Evolutionary conservation across 2,888 invertebrate genomes (phyloP).

Genomic region (Cerceris ruficornis): DNA sequence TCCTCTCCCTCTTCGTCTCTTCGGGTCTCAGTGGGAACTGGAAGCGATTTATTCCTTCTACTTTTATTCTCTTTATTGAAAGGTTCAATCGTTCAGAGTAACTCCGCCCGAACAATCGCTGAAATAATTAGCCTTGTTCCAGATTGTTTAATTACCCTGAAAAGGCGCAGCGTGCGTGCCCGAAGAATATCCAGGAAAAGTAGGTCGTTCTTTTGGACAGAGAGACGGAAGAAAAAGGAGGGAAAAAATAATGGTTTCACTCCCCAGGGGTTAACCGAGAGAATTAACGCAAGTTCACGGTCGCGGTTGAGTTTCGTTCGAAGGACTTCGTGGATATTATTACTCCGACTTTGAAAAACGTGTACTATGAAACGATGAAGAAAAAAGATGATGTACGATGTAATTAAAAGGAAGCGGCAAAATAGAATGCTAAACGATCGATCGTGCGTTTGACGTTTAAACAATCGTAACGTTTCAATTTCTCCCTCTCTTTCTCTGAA

Average conservation of each 20-base stretch:
- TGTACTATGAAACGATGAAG: not conserved
- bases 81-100: not conserved
- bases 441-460: not conserved
- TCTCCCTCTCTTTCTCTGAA: too few relatives aligned
- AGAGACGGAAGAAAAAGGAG: not conserved
- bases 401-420: not conserved
- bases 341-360: not conserved
- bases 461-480: not conserved
- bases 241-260: not conserved
- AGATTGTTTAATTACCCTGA: slow-evolving; percentile 33
- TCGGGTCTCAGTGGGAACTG: not conserved
- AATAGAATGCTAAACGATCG: too few relatives aligned
- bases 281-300: not conserved
- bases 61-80: not conserved
- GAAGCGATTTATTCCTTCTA: slow-evolving; percentile 21
- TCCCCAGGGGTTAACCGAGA: not conserved
- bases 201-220: slow-evolving; percentile 20
- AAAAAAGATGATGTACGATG: too few relatives aligned
- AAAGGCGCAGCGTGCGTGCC: slow-evolving; percentile 5
- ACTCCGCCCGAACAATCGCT: not conserved
- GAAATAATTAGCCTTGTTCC: slow-evolving; percentile 34
- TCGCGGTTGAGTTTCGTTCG: not conserved
- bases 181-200: slow-evolving; percentile 14
- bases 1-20: not conserved
- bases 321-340: not conserved